These are phyloP conservation scores for Echiichthys vipera DNA, from an alignment of 2,797 vertebrate genomes.

Conservation along the genomic window DNA sequence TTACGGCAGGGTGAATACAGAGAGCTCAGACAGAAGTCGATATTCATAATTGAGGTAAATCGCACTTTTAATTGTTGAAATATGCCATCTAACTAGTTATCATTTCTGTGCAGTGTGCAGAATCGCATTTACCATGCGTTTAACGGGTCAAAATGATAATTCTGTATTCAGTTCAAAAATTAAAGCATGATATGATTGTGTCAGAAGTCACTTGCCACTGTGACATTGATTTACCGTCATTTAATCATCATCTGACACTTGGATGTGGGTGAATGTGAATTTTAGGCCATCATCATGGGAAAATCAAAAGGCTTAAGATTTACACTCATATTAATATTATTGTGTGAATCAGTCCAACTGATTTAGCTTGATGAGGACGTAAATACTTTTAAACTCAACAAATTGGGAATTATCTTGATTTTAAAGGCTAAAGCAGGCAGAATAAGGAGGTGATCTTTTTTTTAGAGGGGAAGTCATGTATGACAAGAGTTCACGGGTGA, in stretches of 20 bases:
- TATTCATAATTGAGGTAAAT: too few relatives aligned
- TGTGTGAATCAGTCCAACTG: background rate
- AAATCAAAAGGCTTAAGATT: background rate
- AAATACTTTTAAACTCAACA: slow-evolving; percentile 6
- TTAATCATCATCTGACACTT: slow-evolving; percentile 15
- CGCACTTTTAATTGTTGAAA: background rate
- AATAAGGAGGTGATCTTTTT: slow-evolving; percentile 26
- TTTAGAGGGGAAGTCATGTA: slow-evolving; percentile 56
- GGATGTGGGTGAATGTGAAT: slow-evolving; percentile 17
- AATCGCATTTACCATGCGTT: background rate
- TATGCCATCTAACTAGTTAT: background rate
- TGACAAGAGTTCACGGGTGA: slow-evolving; percentile 62
- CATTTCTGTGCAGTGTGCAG: background rate
- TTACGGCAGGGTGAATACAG: too few relatives aligned
- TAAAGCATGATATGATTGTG: slow-evolving; percentile 12
- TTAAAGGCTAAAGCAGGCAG: slow-evolving; percentile 19
- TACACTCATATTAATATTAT: background rate
- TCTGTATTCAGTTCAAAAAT: slow-evolving; percentile 35
- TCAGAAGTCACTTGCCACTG: slow-evolving; percentile 11
- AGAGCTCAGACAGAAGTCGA: too few relatives aligned
- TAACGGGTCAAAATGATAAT: slow-evolving; percentile 21
- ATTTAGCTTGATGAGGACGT: background rate
- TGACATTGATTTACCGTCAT: slow-evolving; percentile 29
- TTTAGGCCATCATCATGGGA: background rate
- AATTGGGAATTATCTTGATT: slow-evolving; percentile 19